Evolutionary conservation across 2,888 invertebrate genomes (phyloP), one percentile per base, ranked within the genome.

Genomic region (Crematogaster levior): DNA sequence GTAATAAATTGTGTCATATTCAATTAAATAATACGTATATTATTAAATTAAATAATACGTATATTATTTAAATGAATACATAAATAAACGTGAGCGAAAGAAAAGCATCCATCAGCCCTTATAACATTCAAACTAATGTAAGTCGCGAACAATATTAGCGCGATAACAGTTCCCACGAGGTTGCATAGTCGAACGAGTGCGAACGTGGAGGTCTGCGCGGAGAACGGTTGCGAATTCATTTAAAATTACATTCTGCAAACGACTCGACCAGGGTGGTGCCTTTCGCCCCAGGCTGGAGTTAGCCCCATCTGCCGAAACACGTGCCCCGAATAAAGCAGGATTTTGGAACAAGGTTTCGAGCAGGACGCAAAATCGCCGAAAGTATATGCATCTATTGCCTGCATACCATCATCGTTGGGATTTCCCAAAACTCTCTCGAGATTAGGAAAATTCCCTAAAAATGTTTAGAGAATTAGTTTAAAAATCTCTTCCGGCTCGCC

Each of bases 221-320:
- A 34, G 58, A 60, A 21, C 27, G 18, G 21, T 15, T 24, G 34
- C 12, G 24, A 27, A 73, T 48, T 30, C 24, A 12, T 70, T 72
- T 66, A 46, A 73, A 73, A 61, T 30, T 37, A 80, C 48, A 37
- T 80, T 80, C 61, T 18, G 60, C 80, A 15, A 79, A 68, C 65
- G 43, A 27, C 24, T 30, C 37, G 58, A 46, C 66, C 53, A 24
- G 65, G 75, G 68, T 84, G 84, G 81, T 88, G 83, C 60, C 81
- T 56, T 83, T 58, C 34, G 86, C 90, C 85, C 68, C 82, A 81
- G 92, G 92, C 89, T 68, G 88, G 90, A 91, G 90, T 93, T 92
- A 89, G 82, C 83, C 86, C 86, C 92, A 92, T 92, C 92, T 92
- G 93, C 85, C 85, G 82, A 86, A 91, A 92, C 92, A 92, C 92